Conservation (phyloP, 2,113 vertebrate genomes). For the Megaleporinus macrocephalus region DNA sequence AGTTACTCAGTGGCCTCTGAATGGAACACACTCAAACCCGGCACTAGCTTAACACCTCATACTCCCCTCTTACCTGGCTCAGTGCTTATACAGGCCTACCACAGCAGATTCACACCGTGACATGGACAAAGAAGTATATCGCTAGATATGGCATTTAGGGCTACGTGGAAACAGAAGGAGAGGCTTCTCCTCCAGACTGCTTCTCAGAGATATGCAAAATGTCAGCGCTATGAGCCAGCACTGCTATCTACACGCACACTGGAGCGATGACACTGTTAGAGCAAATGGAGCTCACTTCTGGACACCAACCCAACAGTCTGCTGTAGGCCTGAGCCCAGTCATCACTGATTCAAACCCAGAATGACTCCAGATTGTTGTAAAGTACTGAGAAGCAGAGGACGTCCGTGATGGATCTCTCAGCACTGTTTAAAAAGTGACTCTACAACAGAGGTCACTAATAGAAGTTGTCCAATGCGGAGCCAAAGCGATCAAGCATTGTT, state of each 20-base stretch:
- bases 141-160: not conserved
- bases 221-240: not conserved
- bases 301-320: not conserved
- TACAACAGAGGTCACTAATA: too few relatives aligned
- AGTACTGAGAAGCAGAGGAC: not conserved
- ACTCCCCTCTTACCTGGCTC: not conserved
- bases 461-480: too few relatives aligned
- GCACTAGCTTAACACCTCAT: not conserved
- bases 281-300: not conserved
- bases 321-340: not conserved
- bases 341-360: too few relatives aligned
- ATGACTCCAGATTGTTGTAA: too few relatives aligned
- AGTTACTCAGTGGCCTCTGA: not conserved
- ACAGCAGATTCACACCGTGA: slow-evolving; percentile 16
- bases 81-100: slow-evolving; percentile 1
- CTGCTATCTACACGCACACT: slow-evolving; percentile 1
- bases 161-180: not conserved
- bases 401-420: not conserved
- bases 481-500: too few relatives aligned
- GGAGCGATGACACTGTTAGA: not conserved
- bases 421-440: too few relatives aligned
- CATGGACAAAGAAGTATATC: not conserved
- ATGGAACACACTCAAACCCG: not conserved
- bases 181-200: slow-evolving; percentile 9
- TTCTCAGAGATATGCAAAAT: slow-evolving; percentile 18